Evolutionary conservation across 2,797 vertebrate genomes (phyloP), one percentile per base, ranked within the genome.

Genomic region (Microhierax caerulescens): DNA sequence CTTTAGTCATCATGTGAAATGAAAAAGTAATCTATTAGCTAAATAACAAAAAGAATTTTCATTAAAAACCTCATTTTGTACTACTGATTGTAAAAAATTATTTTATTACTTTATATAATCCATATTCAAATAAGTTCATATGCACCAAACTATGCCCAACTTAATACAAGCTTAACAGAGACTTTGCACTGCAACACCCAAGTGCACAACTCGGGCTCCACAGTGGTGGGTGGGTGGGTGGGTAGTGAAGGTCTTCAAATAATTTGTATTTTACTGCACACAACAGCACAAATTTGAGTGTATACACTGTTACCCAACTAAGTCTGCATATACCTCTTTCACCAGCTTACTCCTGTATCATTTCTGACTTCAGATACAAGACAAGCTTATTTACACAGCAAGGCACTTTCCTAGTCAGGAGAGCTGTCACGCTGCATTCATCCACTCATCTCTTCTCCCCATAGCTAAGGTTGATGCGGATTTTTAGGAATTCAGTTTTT

Each of bases 401-500:
- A 63, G 20, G 56, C 16, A 14, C 32, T 65, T 60, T 37, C 34
- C 54, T 20, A 37, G 18, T 13, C 51, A 69, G 45, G n/a, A 41
- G 9, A 82, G 47, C 43, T 45, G 56, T 21, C 65, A 50, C 22
- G 7, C 1, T 8, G 7, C 3, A 1, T 51, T 88, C 70, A 65
- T 30, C 43, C 56, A 63, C 36, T 74, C 13, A 25, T 41, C 54
- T 45, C 36, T 59, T 75, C 43, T 36, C 64, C 18, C 22, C 27
- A 80, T 23, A 81, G 14, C 30, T 77, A 88, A 83, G 36, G 34
- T 17, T 53, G 43, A 82, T 32, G 25, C 13, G 47, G 72, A 67
- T 88, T 95, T 95, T 91, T 53, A 81, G 30, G 50, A 95, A 57
- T 70, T 69, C 68, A 63, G 79, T 43, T 72, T 75, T 85, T 57